These are phyloP conservation scores for Limonius californicus DNA, from an alignment of 1,140 invertebrate species.

Conservation along the genomic window DNA sequence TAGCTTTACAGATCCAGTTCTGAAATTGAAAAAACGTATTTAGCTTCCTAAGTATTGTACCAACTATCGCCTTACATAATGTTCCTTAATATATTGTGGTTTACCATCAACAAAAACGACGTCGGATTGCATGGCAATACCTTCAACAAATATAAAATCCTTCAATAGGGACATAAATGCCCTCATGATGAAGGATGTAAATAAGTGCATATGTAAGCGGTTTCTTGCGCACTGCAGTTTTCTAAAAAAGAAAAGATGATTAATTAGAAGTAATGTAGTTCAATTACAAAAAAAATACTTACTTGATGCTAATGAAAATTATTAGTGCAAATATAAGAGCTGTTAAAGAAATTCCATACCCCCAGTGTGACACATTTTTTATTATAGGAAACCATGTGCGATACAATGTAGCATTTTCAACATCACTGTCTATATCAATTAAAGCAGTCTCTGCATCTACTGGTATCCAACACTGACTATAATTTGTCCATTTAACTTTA, in stretches of 20 bases:
- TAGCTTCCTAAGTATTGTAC: too few species aligned
- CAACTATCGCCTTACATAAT: too few species aligned
- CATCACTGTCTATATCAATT: constrained; percentile 18
- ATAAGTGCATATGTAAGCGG: constrained; percentile 66
- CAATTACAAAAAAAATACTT: constrained; percentile 42
- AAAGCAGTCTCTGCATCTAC: constrained; percentile 19
- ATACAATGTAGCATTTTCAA: constrained; percentile 32
- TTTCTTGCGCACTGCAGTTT: constrained; percentile 64
- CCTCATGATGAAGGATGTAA: constrained; percentile 63
- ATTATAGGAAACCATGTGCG: constrained; percentile 59
- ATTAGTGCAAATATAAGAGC: constrained; percentile 62
- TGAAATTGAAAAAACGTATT: too few species aligned
- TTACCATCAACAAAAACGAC: constrained; percentile 27
- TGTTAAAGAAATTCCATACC: constrained; percentile 65
- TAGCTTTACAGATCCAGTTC: constrained; percentile 68
- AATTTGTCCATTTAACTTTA: constrained; percentile 58
- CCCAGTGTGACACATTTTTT: constrained; percentile 62
- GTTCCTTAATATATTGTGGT: constrained; percentile 51
- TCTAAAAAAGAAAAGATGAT: constrained; percentile 47
- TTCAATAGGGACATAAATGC: constrained; percentile 59
- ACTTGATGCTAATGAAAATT: constrained; percentile 68
- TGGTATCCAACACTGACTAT: constrained; percentile 49
- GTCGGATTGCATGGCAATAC: constrained; percentile 50
- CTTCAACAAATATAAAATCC: constrained; percentile 55
- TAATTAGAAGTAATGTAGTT: not conserved